Percentiles rank a stretch among this genome's conserved stretches.
phyloP scores from a whole-genome alignment of 2,888 invertebrate genomes.

The Rhagophthalmus giganteus region DNA sequence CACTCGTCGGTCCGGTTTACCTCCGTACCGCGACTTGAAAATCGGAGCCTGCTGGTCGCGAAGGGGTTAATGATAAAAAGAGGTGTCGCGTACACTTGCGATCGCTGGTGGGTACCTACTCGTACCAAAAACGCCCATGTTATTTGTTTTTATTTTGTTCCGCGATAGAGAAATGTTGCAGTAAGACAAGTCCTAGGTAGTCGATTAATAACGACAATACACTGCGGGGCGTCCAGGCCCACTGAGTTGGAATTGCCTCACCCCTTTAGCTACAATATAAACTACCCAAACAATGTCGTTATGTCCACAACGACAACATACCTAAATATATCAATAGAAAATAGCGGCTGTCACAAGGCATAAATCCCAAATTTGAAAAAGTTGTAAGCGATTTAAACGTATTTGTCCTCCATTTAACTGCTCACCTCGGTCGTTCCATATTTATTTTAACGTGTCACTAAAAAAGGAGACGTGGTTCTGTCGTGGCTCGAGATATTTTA shows the following conservation, averaged over 20 bases:
- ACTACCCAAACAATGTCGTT: conserved; percentile 36
- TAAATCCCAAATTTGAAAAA: conserved; percentile 32
- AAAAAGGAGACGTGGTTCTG: background rate
- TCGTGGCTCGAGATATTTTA: background rate
- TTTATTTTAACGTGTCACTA: too few relatives aligned
- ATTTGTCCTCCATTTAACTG: conserved; percentile 7
- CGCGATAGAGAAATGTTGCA: conserved; percentile 15
- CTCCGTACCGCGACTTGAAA: too few relatives aligned
- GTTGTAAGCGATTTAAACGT: conserved; percentile 16
- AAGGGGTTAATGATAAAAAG: too few relatives aligned
- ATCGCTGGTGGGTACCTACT: too few relatives aligned
- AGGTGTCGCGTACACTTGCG: too few relatives aligned
- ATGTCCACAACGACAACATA: conserved; percentile 31
- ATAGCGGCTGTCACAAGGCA: conserved; percentile 30
- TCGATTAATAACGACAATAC: conserved; percentile 42
- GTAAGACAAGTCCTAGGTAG: conserved; percentile 36
- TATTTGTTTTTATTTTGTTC: conserved; percentile 19
- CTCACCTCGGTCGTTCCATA: background rate
- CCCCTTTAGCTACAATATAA: conserved; percentile 34
- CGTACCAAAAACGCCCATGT: too few relatives aligned
- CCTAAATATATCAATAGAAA: conserved; percentile 35
- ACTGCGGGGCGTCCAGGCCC: conserved; percentile 35
- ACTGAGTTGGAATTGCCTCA: conserved; percentile 34
- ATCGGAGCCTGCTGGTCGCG: too few relatives aligned
- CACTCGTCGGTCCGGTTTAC: too few relatives aligned